Base-by-base conservation (phyloP, 2,113 vertebrate species). In the Ceyx cyanopectus region DNA sequence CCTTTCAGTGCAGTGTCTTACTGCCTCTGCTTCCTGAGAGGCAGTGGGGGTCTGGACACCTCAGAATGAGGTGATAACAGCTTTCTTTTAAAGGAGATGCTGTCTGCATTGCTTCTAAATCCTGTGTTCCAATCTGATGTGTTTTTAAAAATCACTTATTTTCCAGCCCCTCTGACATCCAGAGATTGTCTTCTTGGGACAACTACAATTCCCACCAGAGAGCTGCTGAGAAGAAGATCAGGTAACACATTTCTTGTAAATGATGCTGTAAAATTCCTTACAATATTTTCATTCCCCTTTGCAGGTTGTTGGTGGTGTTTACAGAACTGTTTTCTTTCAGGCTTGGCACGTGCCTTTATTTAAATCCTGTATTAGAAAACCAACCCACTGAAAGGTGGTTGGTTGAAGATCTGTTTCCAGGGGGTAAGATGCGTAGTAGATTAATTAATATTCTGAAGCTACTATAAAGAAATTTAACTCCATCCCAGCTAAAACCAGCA, bases 161-260 rank as follows among this genome's bases (percentile, higher is more conserved):
- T 94, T 91, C 56, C 62, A 98, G 97, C 74, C 61, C 58, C 86
- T 53, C 92, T 82, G 10, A 50, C 96, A 17, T 89, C 92, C 23
- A 93, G 84, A 81, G 97, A 98, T 51, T 96, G 95, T 85, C 95
- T 97, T 10, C 98, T 98, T 53, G 98, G 98, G 92, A 87, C 95
- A 53, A 97, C 98, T 80, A 96, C 92, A 18, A 4, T 98, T 90
- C 97, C 98, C 27, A 96, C 97, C 45, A 97, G 91, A 96, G 97
- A 97, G 14, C 94, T 98, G 50, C 95, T 98, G 58, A 66, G 94
- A 34, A 97, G 92, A 66, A 97, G 96, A 95, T 98, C 98, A 93
- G 98, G 98, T 98, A 96, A 96, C 53, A 30, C 5, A 1, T 32
- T 30, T 72, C 68, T 19, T 13, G 7, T 21, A 54, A 76, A 41